phyloP scores from a whole-genome alignment of 1,140 invertebrate species.

The Brevipalpus yothersi region DNA sequence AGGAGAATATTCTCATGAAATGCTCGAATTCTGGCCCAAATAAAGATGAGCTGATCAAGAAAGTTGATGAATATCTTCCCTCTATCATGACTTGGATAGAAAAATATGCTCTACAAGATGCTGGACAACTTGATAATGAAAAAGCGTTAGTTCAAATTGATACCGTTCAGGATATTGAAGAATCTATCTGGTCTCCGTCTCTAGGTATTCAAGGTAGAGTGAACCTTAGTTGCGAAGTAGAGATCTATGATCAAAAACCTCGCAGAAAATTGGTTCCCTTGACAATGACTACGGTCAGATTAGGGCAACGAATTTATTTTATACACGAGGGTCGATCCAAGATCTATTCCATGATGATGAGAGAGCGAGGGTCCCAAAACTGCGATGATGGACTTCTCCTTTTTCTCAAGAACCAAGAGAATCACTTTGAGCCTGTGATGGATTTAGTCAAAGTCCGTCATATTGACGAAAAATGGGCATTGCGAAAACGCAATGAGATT shows the following conservation, averaged over 20 bases:
- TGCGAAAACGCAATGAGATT: slow-evolving; percentile 57
- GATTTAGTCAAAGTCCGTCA: slow-evolving; percentile 39
- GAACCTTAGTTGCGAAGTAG: slow-evolving; percentile 53
- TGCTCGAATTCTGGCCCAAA: slow-evolving; percentile 6
- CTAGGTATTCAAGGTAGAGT: slow-evolving; percentile 80
- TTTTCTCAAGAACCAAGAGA: slow-evolving; percentile 41
- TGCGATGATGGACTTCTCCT: slow-evolving; percentile 38
- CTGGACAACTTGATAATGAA: neutral
- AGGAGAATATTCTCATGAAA: neutral
- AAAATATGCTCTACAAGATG: slow-evolving; percentile 26
- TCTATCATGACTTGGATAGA: slow-evolving; percentile 23
- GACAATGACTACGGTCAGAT: slow-evolving; percentile 75
- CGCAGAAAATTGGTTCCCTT: slow-evolving; percentile 34
- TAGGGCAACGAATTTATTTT: slow-evolving; percentile 49
- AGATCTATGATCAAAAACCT: slow-evolving; percentile 20
- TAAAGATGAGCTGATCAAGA: slow-evolving; percentile 5
- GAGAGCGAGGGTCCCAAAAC: slow-evolving; percentile 27
- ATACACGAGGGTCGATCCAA: slow-evolving; percentile 54
- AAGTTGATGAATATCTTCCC: slow-evolving; percentile 27
- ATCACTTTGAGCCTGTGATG: slow-evolving; percentile 22
- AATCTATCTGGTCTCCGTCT: slow-evolving; percentile 67
- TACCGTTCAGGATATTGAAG: slow-evolving; percentile 59
- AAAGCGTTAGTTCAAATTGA: neutral
- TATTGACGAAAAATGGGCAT: slow-evolving; percentile 38
- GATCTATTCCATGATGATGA: slow-evolving; percentile 70